Evolutionary conservation across 2,113 vertebrate species (phyloP), one percentile per base, ranked within the genome.

Genomic region (Isurus oxyrinchus): DNA sequence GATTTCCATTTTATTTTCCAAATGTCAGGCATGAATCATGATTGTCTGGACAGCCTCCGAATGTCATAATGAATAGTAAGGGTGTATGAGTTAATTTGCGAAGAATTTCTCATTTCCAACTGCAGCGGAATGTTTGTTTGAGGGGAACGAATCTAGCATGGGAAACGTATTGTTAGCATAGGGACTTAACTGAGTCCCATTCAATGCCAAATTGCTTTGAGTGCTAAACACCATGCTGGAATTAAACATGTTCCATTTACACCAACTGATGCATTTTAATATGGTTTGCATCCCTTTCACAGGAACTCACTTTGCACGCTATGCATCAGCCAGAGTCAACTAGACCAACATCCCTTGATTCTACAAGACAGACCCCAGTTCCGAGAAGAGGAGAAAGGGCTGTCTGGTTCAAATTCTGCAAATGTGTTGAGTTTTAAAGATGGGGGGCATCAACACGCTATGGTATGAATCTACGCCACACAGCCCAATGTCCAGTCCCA

Each of bases 1-100:
- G 87, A 88, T 88, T 88, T 90, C 23, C 31, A 90, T 90, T 90
- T 57, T 90, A 90, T 90, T 90, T 90, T 90, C 53, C 31, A 27
- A 90, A 90, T 59, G 53, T 90, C 87, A 90, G 87, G 35, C 87
- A 90, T 90, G 87, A 90, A 90, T 90, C 87, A 90, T 57, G 57
- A 55, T 35, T 57, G 53, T 27, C 55, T 90, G 87, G 87, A 31
- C 87, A 16, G 55, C 87, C 87, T 88, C 86, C 6, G 49, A 88
- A 88, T 88, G 44, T 88, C 86, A 40, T 44, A 40, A 86, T 86
- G 81, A 86, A 44, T 86, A 44, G 81, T 7, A 8, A 1, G 19
- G 55, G 49, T 90, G 55, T 27, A 57, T 90, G 87, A 90, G 87
- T 90, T 90, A 57, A 90, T 27, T 55, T 14, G 53, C 25, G 53